These are phyloP conservation scores for Xyliphius kryptos DNA, from an alignment of 2,113 vertebrate species.

Conservation along the genomic window DNA sequence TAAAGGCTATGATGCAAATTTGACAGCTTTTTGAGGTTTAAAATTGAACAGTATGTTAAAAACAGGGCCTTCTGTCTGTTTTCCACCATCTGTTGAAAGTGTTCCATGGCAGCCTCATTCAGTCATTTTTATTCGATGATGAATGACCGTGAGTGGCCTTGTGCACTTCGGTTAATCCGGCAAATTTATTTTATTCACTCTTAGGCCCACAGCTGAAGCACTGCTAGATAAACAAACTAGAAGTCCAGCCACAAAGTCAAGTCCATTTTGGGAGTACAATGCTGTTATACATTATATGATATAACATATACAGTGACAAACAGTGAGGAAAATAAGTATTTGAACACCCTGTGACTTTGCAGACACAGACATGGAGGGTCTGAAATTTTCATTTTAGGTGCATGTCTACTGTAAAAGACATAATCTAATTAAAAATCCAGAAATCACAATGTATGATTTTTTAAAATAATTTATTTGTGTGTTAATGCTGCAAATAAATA, in stretches of 20 bases:
- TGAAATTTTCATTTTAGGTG: no score
- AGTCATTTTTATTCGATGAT: constrained; percentile 14
- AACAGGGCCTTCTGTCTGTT: constrained; percentile 11
- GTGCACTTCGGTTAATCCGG: constrained; percentile 22
- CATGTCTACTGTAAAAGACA: no score
- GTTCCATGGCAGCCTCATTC: constrained; percentile 16
- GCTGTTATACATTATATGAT: no score
- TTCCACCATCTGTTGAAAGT: constrained; percentile 5
- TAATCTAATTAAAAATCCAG: no score
- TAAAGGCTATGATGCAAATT: constrained; percentile 1
- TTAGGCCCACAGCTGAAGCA: constrained; percentile 3
- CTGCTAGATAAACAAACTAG: constrained; percentile 20
- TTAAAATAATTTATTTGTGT: no score
- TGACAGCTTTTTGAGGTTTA: not conserved
- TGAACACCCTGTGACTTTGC: no score
- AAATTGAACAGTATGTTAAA: not conserved
- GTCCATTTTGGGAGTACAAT: constrained; percentile 20
- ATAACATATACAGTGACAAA: no score
- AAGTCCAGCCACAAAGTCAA: constrained; percentile 13
- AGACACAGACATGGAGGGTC: no score
- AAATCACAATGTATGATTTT: no score
- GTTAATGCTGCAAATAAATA: no score
- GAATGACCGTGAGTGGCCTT: constrained; percentile 9
- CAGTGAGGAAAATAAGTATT: no score
- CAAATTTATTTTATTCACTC: constrained; percentile 24